Conservation (phyloP, 2,113 vertebrate genomes). For the Lynx canadensis region DNA sequence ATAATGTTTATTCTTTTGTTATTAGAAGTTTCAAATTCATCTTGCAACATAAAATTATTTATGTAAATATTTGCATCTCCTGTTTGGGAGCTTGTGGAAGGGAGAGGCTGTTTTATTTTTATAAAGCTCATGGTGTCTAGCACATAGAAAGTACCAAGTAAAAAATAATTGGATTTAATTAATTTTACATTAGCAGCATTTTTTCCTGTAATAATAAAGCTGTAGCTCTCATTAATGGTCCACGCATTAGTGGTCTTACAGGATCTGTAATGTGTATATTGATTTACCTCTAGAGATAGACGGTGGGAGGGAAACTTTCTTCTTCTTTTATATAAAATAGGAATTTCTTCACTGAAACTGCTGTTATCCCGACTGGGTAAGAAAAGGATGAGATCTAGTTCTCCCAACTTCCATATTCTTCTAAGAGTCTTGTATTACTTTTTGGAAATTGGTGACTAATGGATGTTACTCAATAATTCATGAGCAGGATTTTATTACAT, state of each 20-base stretch:
- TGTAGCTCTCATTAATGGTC: neutral
- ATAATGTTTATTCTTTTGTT: neutral
- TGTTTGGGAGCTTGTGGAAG: neutral
- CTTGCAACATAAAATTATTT: neutral
- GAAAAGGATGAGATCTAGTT: neutral
- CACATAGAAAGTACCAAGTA: neutral
- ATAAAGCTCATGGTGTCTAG: neutral
- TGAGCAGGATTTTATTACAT: neutral
- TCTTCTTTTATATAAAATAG: neutral
- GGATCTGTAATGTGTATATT: neutral
- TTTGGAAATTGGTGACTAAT: conserved; percentile 45
- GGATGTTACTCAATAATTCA: conserved; percentile 35
- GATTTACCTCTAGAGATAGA: neutral
- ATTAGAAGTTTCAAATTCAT: neutral
- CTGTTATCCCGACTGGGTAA: neutral
- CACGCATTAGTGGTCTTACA: neutral
- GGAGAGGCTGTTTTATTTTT: neutral
- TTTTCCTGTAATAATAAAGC: neutral
- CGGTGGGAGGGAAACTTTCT: neutral
- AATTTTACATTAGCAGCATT: neutral
- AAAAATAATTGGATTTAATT: neutral
- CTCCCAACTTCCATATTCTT: neutral
- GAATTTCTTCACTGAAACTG: neutral
- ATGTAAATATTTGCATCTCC: neutral
- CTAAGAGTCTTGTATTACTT: neutral